Conservation (phyloP, 1,140 invertebrate genomes). For the Euborellia annulipes region DNA sequence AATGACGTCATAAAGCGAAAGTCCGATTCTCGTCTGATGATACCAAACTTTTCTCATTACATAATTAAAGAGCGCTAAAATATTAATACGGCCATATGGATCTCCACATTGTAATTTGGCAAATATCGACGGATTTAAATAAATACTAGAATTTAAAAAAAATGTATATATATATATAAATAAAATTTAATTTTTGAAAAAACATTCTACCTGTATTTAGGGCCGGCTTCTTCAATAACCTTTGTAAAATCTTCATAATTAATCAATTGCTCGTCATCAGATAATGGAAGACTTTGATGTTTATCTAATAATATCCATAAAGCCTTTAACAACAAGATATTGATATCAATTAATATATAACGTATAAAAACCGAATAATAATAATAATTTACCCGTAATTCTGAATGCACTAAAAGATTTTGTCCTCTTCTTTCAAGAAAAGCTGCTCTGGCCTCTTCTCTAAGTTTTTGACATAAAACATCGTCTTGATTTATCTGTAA, state of each 20-base stretch:
- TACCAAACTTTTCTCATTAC: constrained; percentile 90
- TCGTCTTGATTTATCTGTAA: constrained; percentile 58
- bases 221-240: constrained; percentile 48
- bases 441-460: constrained; percentile 70
- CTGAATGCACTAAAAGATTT: constrained; percentile 70
- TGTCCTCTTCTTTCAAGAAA: constrained; percentile 71
- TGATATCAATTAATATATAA: too few relatives aligned
- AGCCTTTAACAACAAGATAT: constrained; percentile 26
- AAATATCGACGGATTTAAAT: constrained; percentile 73
- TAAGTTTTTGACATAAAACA: constrained; percentile 56
- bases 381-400: constrained; percentile 45
- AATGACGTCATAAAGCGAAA: constrained; percentile 83
- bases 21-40: constrained; percentile 79
- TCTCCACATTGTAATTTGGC: constrained; percentile 71
- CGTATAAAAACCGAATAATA: constrained; percentile 2
- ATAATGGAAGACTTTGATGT: constrained; percentile 50
- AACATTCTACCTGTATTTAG: constrained; percentile 43
- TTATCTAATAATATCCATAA: constrained; percentile 71
- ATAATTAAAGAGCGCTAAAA: constrained; percentile 82
- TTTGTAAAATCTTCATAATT: constrained; percentile 72
- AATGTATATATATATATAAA: neutral
- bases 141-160: constrained; percentile 37
- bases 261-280: constrained; percentile 64
- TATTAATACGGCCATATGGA: constrained; percentile 61
- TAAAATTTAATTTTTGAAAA: constrained; percentile 1